Evolutionary conservation across 2,888 invertebrate species (phyloP).

Genomic region (Spisula solida): DNA sequence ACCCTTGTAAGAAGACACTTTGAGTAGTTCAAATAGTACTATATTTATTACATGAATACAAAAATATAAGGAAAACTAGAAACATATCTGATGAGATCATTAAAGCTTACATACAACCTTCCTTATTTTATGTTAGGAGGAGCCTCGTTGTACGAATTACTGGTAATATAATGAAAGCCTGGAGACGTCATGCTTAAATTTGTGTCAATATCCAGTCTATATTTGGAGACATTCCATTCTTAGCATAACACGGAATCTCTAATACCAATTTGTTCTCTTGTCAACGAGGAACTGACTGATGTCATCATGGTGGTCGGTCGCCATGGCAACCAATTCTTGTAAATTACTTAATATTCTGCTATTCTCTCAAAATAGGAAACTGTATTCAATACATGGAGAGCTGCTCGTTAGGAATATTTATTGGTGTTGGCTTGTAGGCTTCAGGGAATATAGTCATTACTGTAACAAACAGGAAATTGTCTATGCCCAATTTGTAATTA

Average conservation of each 20-base stretch:
- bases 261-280: slow-evolving; percentile 7
- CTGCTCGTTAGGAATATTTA: background rate
- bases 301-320: slow-evolving; percentile 2
- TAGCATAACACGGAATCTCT: background rate
- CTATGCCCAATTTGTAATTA: background rate
- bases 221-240: background rate
- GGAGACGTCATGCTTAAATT: background rate
- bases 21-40: no score
- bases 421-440: background rate
- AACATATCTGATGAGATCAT: no score
- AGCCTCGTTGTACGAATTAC: background rate
- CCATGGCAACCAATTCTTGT: slow-evolving; percentile 17
- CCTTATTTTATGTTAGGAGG: background rate
- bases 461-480: slow-evolving; percentile 15
- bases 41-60: no score
- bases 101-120: background rate
- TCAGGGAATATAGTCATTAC: background rate
- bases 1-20: no score
- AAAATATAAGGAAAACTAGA: no score
- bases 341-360: slow-evolving; percentile 12
- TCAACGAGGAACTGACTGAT: background rate
- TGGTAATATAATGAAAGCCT: background rate
- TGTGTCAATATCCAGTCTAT: background rate
- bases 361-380: background rate
- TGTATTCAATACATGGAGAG: background rate